A percentile compares a stretch with the other conserved stretches of the same genome.
These are phyloP conservation scores for Pollachius pollachius DNA, from an alignment of 2,113 vertebrate genomes.

Conservation along the genomic window DNA sequence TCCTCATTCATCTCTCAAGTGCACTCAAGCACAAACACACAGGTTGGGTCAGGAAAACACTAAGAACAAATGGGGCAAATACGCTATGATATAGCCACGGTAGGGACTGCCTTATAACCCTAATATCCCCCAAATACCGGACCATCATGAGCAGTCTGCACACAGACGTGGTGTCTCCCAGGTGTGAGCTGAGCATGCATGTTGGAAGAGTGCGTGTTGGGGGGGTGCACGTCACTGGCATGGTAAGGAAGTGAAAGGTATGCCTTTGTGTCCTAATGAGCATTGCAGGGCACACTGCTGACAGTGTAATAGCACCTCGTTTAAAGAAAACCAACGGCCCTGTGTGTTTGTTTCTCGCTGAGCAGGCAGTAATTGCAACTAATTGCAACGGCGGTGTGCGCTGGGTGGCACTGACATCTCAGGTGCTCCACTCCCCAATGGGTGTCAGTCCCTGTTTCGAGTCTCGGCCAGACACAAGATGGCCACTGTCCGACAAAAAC, in stretches of 20 bases:
- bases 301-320: background rate
- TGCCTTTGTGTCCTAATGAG: background rate
- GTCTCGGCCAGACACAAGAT: conserved; percentile 21
- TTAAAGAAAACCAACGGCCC: conserved; percentile 1
- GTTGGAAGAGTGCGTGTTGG: no score
- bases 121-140: background rate
- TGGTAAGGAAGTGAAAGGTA: background rate
- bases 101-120: background rate
- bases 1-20: background rate
- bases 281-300: background rate
- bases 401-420: conserved; percentile 28
- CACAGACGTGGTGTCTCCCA: background rate
- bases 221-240: no score
- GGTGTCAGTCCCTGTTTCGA: conserved; percentile 43
- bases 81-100: background rate
- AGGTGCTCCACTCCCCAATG: conserved; percentile 36
- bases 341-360: background rate
- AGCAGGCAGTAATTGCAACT: conserved; percentile 2
- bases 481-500: conserved; percentile 36
- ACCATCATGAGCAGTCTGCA: background rate
- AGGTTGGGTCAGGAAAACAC: background rate
- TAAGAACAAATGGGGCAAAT: background rate
- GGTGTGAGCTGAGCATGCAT: background rate
- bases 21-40: background rate
- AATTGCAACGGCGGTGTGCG: background rate